Conservation (phyloP, 2,113 vertebrate species). For the Nothoprocta perdicaria region DNA sequence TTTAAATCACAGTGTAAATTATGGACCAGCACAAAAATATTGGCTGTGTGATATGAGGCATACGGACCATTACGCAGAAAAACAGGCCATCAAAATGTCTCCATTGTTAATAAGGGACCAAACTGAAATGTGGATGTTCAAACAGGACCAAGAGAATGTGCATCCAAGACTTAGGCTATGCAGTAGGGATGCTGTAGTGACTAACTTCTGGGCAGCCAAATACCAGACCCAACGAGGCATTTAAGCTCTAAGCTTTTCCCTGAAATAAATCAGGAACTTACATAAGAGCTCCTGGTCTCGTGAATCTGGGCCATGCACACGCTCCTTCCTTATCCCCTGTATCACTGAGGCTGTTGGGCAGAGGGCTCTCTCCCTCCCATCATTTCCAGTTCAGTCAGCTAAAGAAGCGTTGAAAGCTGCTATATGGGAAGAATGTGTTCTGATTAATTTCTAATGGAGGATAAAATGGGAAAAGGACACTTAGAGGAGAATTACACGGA, state of each 20-base stretch:
- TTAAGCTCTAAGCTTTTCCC: neutral
- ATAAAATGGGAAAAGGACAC: neutral
- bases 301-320: constrained; percentile 2
- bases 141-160: neutral
- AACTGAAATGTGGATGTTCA: neutral
- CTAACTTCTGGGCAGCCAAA: neutral
- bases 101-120: neutral
- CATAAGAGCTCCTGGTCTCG: neutral
- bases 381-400: neutral
- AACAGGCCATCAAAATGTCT: neutral
- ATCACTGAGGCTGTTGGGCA: neutral
- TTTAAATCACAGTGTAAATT: neutral
- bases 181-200: fast-evolving
- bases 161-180: neutral
- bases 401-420: neutral
- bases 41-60: neutral
- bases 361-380: neutral
- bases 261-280: neutral
- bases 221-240: neutral
- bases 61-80: neutral
- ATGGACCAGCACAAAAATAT: neutral
- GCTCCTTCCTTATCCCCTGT: neutral
- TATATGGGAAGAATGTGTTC: neutral
- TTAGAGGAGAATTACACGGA: neutral
- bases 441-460: neutral